Conservation (phyloP, 2,113 vertebrate genomes). For the Sigmodon hispidus region DNA sequence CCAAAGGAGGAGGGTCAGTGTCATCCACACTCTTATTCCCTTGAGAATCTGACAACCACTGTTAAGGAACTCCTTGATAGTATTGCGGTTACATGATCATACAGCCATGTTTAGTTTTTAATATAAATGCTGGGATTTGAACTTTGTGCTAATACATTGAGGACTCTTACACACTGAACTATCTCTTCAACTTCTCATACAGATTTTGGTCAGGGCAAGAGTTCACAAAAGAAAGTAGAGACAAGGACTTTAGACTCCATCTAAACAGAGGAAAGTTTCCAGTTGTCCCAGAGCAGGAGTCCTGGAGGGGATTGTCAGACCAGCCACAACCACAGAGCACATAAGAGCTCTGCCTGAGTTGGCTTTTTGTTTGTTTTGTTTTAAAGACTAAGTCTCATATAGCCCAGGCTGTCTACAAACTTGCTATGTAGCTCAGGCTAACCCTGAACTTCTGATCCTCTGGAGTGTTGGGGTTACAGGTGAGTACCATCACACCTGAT, state of each 20-base stretch:
- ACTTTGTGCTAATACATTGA: background rate
- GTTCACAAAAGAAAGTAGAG: background rate
- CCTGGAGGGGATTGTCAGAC: background rate
- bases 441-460: background rate
- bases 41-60: background rate
- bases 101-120: background rate
- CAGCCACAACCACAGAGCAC: background rate
- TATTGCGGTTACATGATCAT: too few relatives aligned
- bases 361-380: background rate
- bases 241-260: background rate
- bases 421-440: background rate
- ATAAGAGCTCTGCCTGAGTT: background rate
- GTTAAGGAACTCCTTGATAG: background rate
- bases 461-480: background rate
- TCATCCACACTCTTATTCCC: background rate
- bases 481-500: background rate
- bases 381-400: background rate
- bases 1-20: background rate
- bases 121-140: background rate
- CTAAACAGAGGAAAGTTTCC: background rate
- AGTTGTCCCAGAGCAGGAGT: background rate
- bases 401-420: background rate
- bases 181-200: background rate
- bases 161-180: background rate
- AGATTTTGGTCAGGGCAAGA: background rate